Evolutionary conservation across 1,140 invertebrate species (phyloP), one percentile per base, ranked within the genome.

Genomic region (Pogonomyrmex barbatus): DNA sequence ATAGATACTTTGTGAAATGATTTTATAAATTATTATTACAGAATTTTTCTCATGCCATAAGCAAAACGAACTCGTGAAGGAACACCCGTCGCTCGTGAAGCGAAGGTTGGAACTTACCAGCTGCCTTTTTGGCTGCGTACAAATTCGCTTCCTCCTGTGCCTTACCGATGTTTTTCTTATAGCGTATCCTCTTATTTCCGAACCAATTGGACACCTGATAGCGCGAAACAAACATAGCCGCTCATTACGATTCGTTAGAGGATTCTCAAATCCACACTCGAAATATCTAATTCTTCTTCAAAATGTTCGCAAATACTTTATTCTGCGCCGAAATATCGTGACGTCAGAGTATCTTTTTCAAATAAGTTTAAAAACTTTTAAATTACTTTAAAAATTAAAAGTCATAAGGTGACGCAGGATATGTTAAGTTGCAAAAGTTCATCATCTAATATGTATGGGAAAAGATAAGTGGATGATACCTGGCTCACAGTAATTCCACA

Each of bases 131-230:
- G 67, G 99, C 99, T 89, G 99, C 99, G 95, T 99, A 99, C 91
- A 99, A 96, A 95, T 99, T 99, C 54, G 99, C 99, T 95, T 99
- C 99, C 95, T 99, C 99, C 95, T 99, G 99, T 79, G 99, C 99
- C 96, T 99, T 99, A 89, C 99, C 99, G 89, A 99, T 99, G 95
- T 99, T 99, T 96, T 99, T 99, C 97, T 99, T 99, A 96, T 99
- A 99, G 93, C 99, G 97, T 96, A 99, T 99, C 93, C 99, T 97
- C 95, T 99, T 99, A 96, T 99, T 99, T 89, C 99, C 99, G 95
- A 99, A 99, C 99, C 99, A 99, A 96, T 99, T 99, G 81, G 98
- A 99, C 78, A 99, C 98, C 97, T 99, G 75, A 30, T 70, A 86
- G 33, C 3, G 30, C 50, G 0, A 47, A 67, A 60, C 33, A 0